Conservation (phyloP, 1,140 invertebrate species). For the Theocolax elegans region DNA sequence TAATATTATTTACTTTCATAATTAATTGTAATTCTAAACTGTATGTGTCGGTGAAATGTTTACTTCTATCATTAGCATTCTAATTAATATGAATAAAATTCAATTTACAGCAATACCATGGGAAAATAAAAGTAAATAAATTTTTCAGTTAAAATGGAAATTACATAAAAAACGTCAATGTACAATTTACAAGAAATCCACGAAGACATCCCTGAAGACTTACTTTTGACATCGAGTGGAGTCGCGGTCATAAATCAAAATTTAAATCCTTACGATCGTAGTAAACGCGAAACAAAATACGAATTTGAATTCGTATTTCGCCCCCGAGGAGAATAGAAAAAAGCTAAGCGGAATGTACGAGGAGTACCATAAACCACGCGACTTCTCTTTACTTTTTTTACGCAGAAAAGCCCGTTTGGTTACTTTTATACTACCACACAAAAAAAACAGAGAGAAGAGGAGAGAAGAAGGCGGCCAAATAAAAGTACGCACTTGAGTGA, state of each 20-base stretch:
- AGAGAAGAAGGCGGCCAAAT: background rate
- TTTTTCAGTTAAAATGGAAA: too few species aligned
- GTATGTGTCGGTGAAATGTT: too few species aligned
- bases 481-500: slow-evolving; percentile 15
- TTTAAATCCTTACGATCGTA: background rate
- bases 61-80: too few species aligned
- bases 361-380: background rate
- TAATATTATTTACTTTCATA: too few species aligned
- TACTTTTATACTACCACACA: background rate
- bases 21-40: too few species aligned
- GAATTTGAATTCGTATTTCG: background rate
- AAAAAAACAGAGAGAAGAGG: background rate
- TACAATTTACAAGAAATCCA: too few species aligned
- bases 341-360: background rate
- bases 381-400: background rate
- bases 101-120: too few species aligned
- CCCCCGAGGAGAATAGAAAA: background rate
- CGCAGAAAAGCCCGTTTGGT: background rate
- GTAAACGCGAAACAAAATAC: slow-evolving; percentile 16
- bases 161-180: too few species aligned
- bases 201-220: background rate
- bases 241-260: slow-evolving; percentile 8
- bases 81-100: too few species aligned
- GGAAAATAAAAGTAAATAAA: too few species aligned
- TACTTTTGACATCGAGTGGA: background rate